Evolutionary conservation across 2,888 invertebrate genomes (phyloP).

Genomic region (Drosophila paracracens): DNA sequence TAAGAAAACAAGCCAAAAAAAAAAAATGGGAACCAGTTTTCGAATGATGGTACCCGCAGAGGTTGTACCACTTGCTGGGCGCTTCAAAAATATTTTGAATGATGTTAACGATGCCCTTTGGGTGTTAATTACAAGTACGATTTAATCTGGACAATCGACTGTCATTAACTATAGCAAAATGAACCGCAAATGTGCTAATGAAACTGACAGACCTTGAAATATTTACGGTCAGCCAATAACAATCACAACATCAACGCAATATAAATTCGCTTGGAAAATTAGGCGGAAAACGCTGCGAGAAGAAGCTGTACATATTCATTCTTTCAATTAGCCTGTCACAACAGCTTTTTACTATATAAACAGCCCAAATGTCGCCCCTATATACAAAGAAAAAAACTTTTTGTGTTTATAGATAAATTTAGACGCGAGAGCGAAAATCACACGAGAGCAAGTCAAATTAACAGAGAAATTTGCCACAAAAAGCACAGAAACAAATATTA

Average conservation of each 20-base stretch:
- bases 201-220: constrained; percentile 64
- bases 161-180: constrained; percentile 69
- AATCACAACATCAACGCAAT: constrained; percentile 3
- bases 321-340: constrained; percentile 70
- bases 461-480: constrained; percentile 27
- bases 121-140: constrained; percentile 77
- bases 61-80: constrained; percentile 50
- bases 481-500: constrained; percentile 35
- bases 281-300: constrained; percentile 19
- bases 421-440: constrained; percentile 54
- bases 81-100: constrained; percentile 64
- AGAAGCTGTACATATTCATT: constrained; percentile 52
- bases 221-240: constrained; percentile 6
- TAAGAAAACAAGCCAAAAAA: constrained; percentile 2
- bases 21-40: constrained; percentile 49
- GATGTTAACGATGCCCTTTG: constrained; percentile 81
- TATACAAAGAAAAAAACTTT: constrained; percentile 9
- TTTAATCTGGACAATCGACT: constrained; percentile 74
- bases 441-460: constrained; percentile 6
- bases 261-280: constrained; percentile 39
- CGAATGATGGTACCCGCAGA: constrained; percentile 40
- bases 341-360: constrained; percentile 53
- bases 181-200: constrained; percentile 69
- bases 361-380: constrained; percentile 47
- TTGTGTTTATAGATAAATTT: constrained; percentile 70